Evolutionary conservation across 2,113 vertebrate species (phyloP).

Genomic region (Gasterosteus aculeatus): DNA sequence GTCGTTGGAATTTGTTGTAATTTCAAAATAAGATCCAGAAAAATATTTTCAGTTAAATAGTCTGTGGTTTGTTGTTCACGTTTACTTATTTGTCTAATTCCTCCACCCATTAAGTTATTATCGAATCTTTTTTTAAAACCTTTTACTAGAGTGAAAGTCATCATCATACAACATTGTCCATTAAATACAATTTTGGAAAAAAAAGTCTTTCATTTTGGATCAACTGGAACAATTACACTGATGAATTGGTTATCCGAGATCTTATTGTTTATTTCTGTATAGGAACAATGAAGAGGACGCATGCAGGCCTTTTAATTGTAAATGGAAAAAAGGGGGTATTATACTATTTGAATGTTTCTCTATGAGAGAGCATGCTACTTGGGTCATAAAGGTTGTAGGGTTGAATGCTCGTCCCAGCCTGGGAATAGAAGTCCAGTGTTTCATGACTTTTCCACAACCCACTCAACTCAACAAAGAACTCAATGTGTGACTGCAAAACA

Average conservation of each 20-base stretch:
- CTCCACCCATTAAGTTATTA: neutral
- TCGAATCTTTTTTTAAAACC: neutral
- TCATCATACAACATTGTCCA: neutral
- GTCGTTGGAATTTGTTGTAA: neutral
- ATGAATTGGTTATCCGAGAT: neutral
- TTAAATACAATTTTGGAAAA: neutral
- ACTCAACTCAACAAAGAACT: slow-evolving; percentile 63
- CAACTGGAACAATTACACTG: slow-evolving; percentile 10
- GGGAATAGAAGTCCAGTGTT: slow-evolving; percentile 75
- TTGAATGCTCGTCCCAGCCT: slow-evolving; percentile 48
- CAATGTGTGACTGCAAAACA: slow-evolving; percentile 35
- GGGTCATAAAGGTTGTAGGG: slow-evolving; percentile 42
- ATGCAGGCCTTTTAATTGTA: slow-evolving; percentile 25
- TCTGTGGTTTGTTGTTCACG: neutral
- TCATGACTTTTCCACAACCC: slow-evolving; percentile 44
- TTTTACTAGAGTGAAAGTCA: neutral
- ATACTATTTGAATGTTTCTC: slow-evolving; percentile 53
- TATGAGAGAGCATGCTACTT: slow-evolving; percentile 36
- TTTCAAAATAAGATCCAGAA: neutral
- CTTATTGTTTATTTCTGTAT: slow-evolving; percentile 29
- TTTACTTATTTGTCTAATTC: neutral
- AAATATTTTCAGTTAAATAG: neutral
- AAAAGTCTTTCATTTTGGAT: slow-evolving; percentile 16
- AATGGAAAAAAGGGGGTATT: slow-evolving; percentile 71
- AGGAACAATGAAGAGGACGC: slow-evolving; percentile 10